Conservation (phyloP, 2,888 invertebrate species). For the Hyles lineata region DNA sequence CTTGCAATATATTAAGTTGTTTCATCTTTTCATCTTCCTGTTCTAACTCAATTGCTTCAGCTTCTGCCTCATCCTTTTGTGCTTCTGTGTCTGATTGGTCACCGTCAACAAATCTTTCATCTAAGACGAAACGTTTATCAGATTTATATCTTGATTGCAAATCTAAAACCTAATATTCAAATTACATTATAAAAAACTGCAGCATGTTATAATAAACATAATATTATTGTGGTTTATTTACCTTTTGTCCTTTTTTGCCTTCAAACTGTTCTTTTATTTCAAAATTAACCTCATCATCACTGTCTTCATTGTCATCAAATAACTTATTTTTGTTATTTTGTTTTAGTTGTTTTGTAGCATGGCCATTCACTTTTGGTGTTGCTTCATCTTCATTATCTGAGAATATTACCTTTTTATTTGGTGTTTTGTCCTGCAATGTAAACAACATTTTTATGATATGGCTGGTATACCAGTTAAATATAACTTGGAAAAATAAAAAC, state of each 20-base stretch:
- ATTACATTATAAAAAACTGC: constrained; percentile 33
- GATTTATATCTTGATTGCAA: constrained; percentile 89
- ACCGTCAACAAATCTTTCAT: constrained; percentile 89
- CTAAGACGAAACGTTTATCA: constrained; percentile 91
- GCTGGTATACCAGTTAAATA: not conserved
- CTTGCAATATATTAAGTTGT: constrained; percentile 47
- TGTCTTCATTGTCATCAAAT: constrained; percentile 81
- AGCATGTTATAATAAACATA: constrained; percentile 4
- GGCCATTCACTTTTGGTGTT: constrained; percentile 34
- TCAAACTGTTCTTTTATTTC: constrained; percentile 87
- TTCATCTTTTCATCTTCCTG: constrained; percentile 34
- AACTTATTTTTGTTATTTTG: constrained; percentile 58
- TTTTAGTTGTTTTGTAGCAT: constrained; percentile 35
- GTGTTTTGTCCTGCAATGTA: constrained; percentile 74
- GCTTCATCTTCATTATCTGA: constrained; percentile 75
- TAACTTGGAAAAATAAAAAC: too few relatives aligned
- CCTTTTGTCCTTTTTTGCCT: constrained; percentile 87
- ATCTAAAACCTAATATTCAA: constrained; percentile 84
- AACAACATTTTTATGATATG: not conserved
- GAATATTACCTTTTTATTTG: constrained; percentile 87
- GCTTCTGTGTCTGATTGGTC: constrained; percentile 69
- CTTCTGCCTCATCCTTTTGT: constrained; percentile 45
- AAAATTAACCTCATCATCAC: constrained; percentile 84
- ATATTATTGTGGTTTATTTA: constrained; percentile 43
- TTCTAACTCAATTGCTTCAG: constrained; percentile 38